A percentile compares a stretch with the other conserved stretches of the same genome.
Evolutionary conservation across 2,113 vertebrate genomes (phyloP).

Genomic region (Ochotona princeps): DNA sequence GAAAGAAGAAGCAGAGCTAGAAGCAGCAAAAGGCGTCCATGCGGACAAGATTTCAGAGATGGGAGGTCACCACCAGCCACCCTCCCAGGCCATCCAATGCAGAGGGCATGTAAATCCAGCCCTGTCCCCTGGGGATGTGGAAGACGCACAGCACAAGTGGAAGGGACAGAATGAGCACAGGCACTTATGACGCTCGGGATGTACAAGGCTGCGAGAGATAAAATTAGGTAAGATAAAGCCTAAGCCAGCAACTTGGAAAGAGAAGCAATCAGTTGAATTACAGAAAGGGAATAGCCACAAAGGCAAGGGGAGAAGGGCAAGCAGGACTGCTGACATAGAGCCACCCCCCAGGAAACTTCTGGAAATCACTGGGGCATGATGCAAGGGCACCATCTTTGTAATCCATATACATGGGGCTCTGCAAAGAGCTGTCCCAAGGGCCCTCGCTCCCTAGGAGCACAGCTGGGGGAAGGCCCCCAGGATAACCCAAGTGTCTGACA

Average conservation of each 20-base stretch:
- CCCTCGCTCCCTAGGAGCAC: neutral
- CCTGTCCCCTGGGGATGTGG: neutral
- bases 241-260: slow-evolving; percentile 74
- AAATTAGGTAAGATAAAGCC: slow-evolving; percentile 78
- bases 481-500: neutral
- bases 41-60: neutral
- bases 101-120: slow-evolving; percentile 27
- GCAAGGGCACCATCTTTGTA: neutral
- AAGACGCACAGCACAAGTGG: neutral
- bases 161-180: slow-evolving; percentile 70
- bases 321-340: neutral
- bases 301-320: neutral
- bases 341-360: neutral
- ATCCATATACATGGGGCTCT: neutral
- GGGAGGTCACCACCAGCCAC: neutral
- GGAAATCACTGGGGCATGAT: neutral
- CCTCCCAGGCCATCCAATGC: neutral
- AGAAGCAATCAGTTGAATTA: slow-evolving; percentile 69
- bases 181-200: slow-evolving; percentile 35
- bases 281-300: slow-evolving; percentile 40
- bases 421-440: neutral
- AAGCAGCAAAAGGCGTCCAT: neutral
- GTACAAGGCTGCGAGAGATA: slow-evolving; percentile 55
- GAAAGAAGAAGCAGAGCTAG: neutral
- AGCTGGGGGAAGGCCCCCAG: neutral